phyloP scores from a whole-genome alignment of 2,797 vertebrate genomes.

The Darevskia mixta region DNA sequence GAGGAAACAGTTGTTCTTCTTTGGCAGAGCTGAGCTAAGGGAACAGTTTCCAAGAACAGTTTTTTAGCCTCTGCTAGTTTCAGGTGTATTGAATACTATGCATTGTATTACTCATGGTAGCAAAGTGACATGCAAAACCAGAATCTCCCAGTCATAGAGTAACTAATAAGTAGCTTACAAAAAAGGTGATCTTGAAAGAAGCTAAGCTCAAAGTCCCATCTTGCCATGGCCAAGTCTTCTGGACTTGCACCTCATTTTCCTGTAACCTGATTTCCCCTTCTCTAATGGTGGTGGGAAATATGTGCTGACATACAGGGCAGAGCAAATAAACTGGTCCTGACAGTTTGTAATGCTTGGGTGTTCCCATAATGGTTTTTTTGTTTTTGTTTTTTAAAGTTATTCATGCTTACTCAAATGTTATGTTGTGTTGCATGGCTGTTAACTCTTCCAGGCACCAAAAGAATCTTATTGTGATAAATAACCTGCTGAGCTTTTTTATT shows the following conservation, averaged over 20 bases:
- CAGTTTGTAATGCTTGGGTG: neutral
- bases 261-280: neutral
- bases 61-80: neutral
- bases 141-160: neutral
- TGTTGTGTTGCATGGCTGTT: neutral
- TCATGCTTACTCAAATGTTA: neutral
- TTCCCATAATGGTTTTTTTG: neutral
- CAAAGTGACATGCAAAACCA: neutral
- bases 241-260: constrained; percentile 11
- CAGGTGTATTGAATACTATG: constrained; percentile 7
- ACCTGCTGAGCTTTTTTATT: neutral
- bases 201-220: neutral
- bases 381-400: neutral
- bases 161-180: neutral
- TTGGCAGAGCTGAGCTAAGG: constrained; percentile 43
- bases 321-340: too few species aligned
- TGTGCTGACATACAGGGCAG: neutral
- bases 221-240: neutral
- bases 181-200: neutral
- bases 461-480: neutral
- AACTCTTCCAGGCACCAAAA: neutral
- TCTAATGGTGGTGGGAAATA: neutral
- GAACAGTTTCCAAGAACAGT: constrained; percentile 24
- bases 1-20: constrained; percentile 54
- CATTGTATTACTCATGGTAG: neutral